Evolutionary conservation across 2,888 invertebrate genomes (phyloP).

Genomic region (Eupithecia pulchellata): DNA sequence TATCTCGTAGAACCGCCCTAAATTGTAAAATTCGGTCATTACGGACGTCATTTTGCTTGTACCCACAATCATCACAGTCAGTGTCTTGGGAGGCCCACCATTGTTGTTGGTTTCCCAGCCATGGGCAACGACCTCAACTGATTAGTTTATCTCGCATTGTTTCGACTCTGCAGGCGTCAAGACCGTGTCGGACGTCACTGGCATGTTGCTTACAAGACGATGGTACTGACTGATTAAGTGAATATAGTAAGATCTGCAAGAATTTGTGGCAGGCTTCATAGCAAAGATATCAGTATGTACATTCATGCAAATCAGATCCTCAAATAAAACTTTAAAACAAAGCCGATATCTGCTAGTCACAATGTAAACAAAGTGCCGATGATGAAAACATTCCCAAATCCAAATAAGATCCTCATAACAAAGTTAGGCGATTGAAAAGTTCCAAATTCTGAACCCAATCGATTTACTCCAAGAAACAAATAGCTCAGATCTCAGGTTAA

Average conservation of each 20-base stretch:
- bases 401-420: neutral
- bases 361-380: neutral
- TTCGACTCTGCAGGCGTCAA: constrained; percentile 37
- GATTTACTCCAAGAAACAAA: constrained; percentile 24
- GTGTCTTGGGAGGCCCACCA: constrained; percentile 6
- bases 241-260: neutral
- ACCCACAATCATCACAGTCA: neutral
- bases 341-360: neutral
- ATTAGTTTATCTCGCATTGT: constrained; percentile 29
- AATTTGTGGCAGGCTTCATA: neutral
- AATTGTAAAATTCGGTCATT: neutral
- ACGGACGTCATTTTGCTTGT: neutral
- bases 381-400: neutral
- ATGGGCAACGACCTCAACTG: constrained; percentile 18
- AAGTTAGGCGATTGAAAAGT: constrained; percentile 1
- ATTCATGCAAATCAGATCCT: neutral
- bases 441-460: constrained; percentile 14
- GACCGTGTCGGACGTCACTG: constrained; percentile 11
- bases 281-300: neutral
- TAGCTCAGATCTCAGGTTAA: constrained; percentile 31
- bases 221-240: neutral
- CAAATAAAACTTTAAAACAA: neutral
- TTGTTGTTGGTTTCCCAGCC: constrained; percentile 19
- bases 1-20: neutral
- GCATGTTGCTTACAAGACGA: neutral